phyloP scores from a whole-genome alignment of 2,888 invertebrate species.

The Diloba caeruleocephala region DNA sequence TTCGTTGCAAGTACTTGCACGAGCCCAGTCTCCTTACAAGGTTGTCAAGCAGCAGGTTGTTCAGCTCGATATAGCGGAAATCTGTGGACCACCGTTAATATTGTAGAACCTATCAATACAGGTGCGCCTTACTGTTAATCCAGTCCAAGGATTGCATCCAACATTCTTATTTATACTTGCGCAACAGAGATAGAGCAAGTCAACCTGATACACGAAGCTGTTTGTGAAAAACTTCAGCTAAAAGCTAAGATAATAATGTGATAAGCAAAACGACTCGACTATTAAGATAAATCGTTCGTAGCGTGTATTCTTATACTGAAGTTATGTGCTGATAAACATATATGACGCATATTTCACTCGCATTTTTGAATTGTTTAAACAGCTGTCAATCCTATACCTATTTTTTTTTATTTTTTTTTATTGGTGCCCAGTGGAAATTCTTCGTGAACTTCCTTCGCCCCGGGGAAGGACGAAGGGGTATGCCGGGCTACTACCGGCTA shows the following conservation, averaged over 20 bases:
- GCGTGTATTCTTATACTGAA: conserved; percentile 29
- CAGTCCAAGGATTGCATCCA: conserved; percentile 38
- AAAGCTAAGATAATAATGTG: conserved; percentile 39
- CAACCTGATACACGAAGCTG: conserved; percentile 24
- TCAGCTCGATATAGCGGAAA: conserved; percentile 47
- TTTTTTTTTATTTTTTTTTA: too few relatives aligned
- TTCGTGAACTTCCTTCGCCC: too few relatives aligned
- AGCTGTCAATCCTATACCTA: too few relatives aligned
- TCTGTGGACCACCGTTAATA: conserved; percentile 50
- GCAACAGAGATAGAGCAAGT: conserved; percentile 24
- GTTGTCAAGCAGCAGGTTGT: conserved; percentile 49
- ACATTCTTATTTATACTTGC: conserved; percentile 37
- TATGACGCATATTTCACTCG: conserved; percentile 40
- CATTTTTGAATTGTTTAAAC: too few relatives aligned
- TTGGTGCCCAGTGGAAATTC: too few relatives aligned
- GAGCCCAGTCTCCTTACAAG: conserved; percentile 54
- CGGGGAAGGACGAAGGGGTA: too few relatives aligned
- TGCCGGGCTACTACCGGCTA: too few relatives aligned
- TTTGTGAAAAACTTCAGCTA: conserved; percentile 12
- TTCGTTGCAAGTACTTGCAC: conserved; percentile 20
- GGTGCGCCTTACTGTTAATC: conserved; percentile 52
- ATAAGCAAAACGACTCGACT: conserved; percentile 53
- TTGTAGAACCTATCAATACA: conserved; percentile 48
- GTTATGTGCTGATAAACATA: conserved; percentile 47
- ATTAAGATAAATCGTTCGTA: conserved; percentile 50